A percentile compares a stretch with the other conserved stretches of the same genome.
These are phyloP conservation scores for Bellardia pandia DNA, from an alignment of 2,888 invertebrate species.

Conservation along the genomic window DNA sequence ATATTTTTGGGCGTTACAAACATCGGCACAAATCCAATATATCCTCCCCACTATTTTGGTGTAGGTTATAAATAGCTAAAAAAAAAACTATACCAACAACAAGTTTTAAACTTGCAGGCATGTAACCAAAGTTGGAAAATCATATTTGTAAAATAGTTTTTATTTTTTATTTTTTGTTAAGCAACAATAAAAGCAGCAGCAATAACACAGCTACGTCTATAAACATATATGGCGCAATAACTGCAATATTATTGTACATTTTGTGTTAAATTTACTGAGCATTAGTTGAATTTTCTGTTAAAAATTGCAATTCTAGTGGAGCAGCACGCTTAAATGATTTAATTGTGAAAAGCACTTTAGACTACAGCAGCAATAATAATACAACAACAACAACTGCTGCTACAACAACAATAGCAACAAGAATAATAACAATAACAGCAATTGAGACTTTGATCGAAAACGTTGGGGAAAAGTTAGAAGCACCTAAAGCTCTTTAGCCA, in stretches of 20 bases:
- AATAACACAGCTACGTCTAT: neutral
- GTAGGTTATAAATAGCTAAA: neutral
- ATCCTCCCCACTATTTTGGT: no score
- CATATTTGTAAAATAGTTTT: slow-evolving; percentile 17
- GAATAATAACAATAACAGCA: slow-evolving; percentile 12
- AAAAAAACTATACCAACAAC: neutral
- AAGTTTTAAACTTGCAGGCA: neutral
- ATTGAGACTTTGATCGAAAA: slow-evolving; percentile 49
- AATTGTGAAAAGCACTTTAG: slow-evolving; percentile 59
- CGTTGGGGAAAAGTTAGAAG: slow-evolving; percentile 50
- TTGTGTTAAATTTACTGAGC: slow-evolving; percentile 41
- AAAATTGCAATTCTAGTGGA: slow-evolving; percentile 22
- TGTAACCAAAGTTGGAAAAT: slow-evolving; percentile 23
- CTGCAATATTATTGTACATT: slow-evolving; percentile 30
- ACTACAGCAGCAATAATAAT: slow-evolving; percentile 36
- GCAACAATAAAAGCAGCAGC: neutral
- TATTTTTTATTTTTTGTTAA: neutral
- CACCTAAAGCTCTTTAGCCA: slow-evolving; percentile 63
- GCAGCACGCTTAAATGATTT: slow-evolving; percentile 43
- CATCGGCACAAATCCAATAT: no score
- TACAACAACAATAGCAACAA: slow-evolving; percentile 15
- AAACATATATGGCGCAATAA: neutral
- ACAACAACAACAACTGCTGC: neutral
- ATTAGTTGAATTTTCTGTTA: slow-evolving; percentile 25
- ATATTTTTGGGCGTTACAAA: no score